Conservation (phyloP, 37 sponge, comb jelly and placozoan genomes). For the Mnemiopsis leidyi region DNA sequence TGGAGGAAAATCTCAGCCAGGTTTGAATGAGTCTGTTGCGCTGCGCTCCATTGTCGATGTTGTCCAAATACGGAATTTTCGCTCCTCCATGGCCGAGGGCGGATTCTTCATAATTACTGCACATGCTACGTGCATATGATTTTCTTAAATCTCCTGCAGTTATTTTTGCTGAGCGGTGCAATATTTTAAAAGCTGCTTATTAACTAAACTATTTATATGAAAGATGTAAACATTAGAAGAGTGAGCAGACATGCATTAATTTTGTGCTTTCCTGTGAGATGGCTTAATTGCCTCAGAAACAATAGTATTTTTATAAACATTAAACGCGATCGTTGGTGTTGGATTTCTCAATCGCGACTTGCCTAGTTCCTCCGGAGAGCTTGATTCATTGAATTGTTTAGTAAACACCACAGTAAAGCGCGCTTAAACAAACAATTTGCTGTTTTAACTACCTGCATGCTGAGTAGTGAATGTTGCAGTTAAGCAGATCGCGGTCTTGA, state of each 20-base stretch:
- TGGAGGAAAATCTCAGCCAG: slow-evolving; percentile 76
- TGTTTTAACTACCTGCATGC: neutral
- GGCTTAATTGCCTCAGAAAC: too few relatives aligned
- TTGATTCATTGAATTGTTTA: neutral
- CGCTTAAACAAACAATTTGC: neutral
- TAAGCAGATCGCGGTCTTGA: neutral
- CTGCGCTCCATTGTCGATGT: too few relatives aligned
- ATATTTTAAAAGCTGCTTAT: neutral
- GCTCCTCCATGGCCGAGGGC: neutral
- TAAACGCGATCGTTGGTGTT: neutral
- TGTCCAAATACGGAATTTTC: too few relatives aligned
- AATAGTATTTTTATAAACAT: neutral
- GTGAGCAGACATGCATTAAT: neutral
- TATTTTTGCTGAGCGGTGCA: neutral
- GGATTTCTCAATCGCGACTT: neutral
- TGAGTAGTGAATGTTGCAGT: neutral
- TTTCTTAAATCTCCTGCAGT: neutral
- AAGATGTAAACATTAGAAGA: neutral
- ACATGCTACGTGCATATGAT: neutral
- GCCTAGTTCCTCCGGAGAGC: neutral
- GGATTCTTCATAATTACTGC: neutral
- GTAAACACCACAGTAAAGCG: neutral
- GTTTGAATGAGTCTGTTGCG: neutral
- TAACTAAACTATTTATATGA: neutral
- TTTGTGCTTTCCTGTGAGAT: neutral